Percentiles rank a stretch among this genome's conserved stretches.
Conservation (phyloP, 64 coral and sea anemone species). For the Astreopora myriophthalma region DNA sequence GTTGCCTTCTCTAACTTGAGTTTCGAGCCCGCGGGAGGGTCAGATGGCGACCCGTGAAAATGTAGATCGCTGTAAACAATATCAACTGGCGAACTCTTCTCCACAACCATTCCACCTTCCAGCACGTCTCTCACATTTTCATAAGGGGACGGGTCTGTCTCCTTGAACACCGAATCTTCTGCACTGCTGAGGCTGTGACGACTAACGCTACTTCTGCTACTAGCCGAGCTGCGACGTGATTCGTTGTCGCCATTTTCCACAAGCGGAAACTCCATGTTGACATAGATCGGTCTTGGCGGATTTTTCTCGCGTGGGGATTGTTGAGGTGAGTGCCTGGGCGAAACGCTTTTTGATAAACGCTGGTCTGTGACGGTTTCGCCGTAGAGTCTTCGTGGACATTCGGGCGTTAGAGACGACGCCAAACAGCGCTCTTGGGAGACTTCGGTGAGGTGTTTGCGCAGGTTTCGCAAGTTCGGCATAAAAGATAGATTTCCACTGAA, state of each 20-base stretch:
- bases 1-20: not conserved
- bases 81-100: conserved; percentile 73
- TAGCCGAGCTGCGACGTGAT: conserved; percentile 41
- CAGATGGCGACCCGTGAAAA: conserved; percentile 9
- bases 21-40: not conserved
- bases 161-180: conserved; percentile 18
- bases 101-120: conserved; percentile 3
- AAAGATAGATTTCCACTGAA: conserved; percentile 49
- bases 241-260: conserved; percentile 28
- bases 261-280: conserved; percentile 41
- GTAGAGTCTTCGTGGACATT: not conserved
- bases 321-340: conserved; percentile 13
- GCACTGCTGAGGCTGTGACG: conserved; percentile 9
- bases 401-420: not conserved
- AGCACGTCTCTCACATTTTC: conserved; percentile 52
- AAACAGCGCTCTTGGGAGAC: conserved; percentile 23
- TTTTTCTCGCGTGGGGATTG: conserved; percentile 33
- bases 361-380: not conserved
- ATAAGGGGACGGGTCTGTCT: not conserved
- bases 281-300: conserved; percentile 26
- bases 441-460: conserved; percentile 19
- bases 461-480: conserved; percentile 22
- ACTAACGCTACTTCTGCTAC: conserved; percentile 30
- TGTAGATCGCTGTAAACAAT: conserved; percentile 95
- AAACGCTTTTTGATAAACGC: conserved; percentile 30